Conservation (phyloP, 2,888 invertebrate genomes). For the Aricia artaxerxes region DNA sequence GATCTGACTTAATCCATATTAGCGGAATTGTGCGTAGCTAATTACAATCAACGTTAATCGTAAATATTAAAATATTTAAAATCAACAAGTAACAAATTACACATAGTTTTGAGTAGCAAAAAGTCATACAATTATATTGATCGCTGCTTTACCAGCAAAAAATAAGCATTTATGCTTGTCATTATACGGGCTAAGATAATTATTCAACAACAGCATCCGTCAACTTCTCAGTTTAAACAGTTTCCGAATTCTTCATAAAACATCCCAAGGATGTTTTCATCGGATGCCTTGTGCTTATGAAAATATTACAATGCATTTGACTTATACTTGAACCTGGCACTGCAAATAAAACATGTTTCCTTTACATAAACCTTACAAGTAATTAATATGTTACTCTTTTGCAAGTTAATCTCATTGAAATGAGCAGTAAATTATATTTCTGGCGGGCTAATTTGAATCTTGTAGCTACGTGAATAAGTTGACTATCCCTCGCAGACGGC, state of each 20-base stretch:
- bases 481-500: background rate
- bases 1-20: too few species aligned
- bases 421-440: background rate
- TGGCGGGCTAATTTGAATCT: background rate
- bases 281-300: background rate
- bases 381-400: slow-evolving; percentile 14
- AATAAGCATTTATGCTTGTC: background rate
- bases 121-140: background rate
- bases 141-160: background rate
- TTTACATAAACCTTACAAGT: background rate
- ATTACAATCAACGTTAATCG: background rate
- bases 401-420: slow-evolving; percentile 15
- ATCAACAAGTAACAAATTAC: background rate
- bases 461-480: background rate
- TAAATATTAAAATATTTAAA: background rate
- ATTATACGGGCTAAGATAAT: background rate
- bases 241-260: background rate
- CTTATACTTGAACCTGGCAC: slow-evolving; percentile 7
- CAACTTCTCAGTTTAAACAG: background rate
- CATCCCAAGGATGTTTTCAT: background rate
- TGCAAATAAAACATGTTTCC: background rate
- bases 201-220: background rate
- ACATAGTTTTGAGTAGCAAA: background rate
- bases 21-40: background rate
- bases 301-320: background rate